Evolutionary conservation across 2,797 vertebrate genomes (phyloP).

Genomic region (Gouania willdenowi): DNA sequence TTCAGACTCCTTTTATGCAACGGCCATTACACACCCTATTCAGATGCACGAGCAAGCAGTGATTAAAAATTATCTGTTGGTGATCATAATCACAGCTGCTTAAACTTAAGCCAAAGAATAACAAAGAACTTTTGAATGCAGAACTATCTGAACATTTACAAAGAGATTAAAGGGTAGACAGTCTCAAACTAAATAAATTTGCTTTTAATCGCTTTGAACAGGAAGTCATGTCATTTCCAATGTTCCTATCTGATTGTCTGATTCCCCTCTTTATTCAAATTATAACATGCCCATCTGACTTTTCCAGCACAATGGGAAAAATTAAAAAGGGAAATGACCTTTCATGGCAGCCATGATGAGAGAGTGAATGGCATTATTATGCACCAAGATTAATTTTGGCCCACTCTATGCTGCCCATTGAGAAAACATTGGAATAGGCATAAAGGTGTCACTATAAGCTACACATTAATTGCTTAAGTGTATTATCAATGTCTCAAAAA

Average conservation of each 20-base stretch:
- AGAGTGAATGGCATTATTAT: conserved; percentile 80
- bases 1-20: conserved; percentile 70
- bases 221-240: conserved; percentile 81
- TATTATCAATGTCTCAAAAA: conserved; percentile 38
- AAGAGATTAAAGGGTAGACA: conserved; percentile 79
- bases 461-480: conserved; percentile 54
- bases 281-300: conserved; percentile 84
- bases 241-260: conserved; percentile 80
- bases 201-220: conserved; percentile 81
- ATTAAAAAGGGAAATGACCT: conserved; percentile 83
- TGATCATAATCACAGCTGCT: conserved; percentile 78
- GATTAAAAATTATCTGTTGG: conserved; percentile 81
- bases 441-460: conserved; percentile 36
- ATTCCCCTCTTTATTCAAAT: conserved; percentile 84
- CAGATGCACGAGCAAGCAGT: conserved; percentile 68
- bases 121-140: conserved; percentile 76
- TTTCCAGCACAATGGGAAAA: conserved; percentile 78
- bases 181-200: conserved; percentile 81
- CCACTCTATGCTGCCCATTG: conserved; percentile 62
- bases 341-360: conserved; percentile 74
- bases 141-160: conserved; percentile 75
- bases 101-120: conserved; percentile 78
- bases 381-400: conserved; percentile 75
- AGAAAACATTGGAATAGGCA: conserved; percentile 62
- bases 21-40: conserved; percentile 75